These are phyloP conservation scores for Allolobophora icterica DNA, from an alignment of 2,888 invertebrate genomes.

Conservation along the genomic window DNA sequence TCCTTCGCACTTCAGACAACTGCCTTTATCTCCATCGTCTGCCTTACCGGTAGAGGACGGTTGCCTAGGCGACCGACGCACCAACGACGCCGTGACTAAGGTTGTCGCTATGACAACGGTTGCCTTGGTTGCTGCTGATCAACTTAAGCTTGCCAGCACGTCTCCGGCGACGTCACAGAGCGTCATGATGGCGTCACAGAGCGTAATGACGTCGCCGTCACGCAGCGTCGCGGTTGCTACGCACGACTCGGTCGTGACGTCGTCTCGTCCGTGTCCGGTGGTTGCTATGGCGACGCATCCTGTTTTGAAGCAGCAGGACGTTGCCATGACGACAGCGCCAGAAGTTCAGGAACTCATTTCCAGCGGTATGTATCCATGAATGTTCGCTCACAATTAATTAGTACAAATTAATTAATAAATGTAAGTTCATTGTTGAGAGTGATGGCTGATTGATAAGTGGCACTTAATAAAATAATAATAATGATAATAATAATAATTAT, in stretches of 20 bases:
- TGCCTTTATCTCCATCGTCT: not conserved
- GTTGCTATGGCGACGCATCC: conserved; percentile 17
- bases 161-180: too few species aligned
- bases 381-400: too few species aligned
- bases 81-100: not conserved
- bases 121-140: conserved; percentile 5
- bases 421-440: too few species aligned
- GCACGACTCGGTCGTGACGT: not conserved
- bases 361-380: not conserved
- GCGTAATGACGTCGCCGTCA: not conserved
- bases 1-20: not conserved
- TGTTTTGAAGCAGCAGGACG: not conserved
- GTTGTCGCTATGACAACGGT: not conserved
- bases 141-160: not conserved
- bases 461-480: too few species aligned
- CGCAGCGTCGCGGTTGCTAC: not conserved
- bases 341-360: not conserved
- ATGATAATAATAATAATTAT: too few species aligned
- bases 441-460: too few species aligned
- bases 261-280: not conserved
- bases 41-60: conserved; percentile 4
- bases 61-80: not conserved
- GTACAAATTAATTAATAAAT: too few species aligned
- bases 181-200: too few species aligned
- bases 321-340: not conserved